Percentiles rank a stretch among this genome's conserved stretches.
These are phyloP conservation scores for Euura lappo DNA, from an alignment of 1,140 invertebrate species.

Conservation along the genomic window DNA sequence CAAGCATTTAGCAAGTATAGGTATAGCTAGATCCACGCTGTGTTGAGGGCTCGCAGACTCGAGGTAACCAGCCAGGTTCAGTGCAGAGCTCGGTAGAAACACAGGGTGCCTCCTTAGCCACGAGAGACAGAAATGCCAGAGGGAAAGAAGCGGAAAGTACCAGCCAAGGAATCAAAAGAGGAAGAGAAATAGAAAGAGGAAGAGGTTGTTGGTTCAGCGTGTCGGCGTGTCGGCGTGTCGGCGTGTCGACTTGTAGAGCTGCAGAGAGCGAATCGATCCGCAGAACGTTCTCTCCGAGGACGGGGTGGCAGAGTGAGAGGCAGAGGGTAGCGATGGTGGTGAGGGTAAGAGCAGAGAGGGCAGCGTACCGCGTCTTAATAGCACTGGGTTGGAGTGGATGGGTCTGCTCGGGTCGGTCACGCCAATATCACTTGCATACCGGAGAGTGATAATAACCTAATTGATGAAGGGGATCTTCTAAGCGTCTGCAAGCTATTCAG, in stretches of 20 bases:
- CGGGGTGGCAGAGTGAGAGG: slow-evolving; percentile 16
- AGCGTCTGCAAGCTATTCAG: background rate
- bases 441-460: slow-evolving; percentile 43
- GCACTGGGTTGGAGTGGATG: slow-evolving; percentile 21
- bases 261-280: slow-evolving; percentile 41
- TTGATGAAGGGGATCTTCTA: slow-evolving; percentile 34
- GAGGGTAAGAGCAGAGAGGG: slow-evolving; percentile 20
- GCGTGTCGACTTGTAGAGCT: slow-evolving; percentile 46
- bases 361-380: slow-evolving; percentile 43
- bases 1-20: slow-evolving; percentile 20
- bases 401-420: slow-evolving; percentile 33
- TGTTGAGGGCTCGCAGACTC: background rate
- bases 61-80: background rate
- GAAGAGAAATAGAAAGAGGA: slow-evolving; percentile 8
- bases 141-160: background rate
- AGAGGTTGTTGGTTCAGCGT: slow-evolving; percentile 29
- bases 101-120: background rate
- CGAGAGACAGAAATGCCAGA: slow-evolving; percentile 20
- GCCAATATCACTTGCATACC: slow-evolving; percentile 43
- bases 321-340: background rate
- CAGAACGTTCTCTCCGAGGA: slow-evolving; percentile 17
- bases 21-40: slow-evolving; percentile 1
- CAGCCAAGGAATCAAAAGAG: background rate
- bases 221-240: slow-evolving; percentile 36
- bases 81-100: background rate